phyloP scores from a whole-genome alignment of 2,797 vertebrate genomes.

The Euthynnus affinis region DNA sequence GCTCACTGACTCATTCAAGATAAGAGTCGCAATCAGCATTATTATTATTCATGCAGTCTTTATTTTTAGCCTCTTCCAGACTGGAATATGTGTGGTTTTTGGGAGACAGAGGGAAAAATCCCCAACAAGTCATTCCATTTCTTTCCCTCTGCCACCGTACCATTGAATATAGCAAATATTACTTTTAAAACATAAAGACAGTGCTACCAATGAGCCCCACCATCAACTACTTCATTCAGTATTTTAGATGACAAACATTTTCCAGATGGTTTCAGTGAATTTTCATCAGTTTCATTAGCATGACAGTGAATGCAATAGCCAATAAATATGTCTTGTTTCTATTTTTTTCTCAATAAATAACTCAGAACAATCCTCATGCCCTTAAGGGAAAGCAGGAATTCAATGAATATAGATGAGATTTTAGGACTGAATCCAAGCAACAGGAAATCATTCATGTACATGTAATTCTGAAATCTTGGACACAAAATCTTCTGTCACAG shows the following conservation, averaged over 20 bases:
- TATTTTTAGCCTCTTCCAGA: constrained; percentile 23
- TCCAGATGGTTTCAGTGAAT: constrained; percentile 35
- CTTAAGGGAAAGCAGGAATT: constrained; percentile 56
- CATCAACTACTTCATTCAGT: constrained; percentile 37
- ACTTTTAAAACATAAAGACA: constrained; percentile 12
- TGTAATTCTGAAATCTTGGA: constrained; percentile 57
- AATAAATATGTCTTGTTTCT: constrained; percentile 51
- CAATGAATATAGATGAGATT: constrained; percentile 81
- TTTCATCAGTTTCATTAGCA: no score
- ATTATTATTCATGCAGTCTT: constrained; percentile 31
- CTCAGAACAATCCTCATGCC: constrained; percentile 55
- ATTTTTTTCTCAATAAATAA: constrained; percentile 68
- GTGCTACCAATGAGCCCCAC: background rate
- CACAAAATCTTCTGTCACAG: constrained; percentile 57
- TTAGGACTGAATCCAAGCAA: constrained; percentile 59
- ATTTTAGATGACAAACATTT: constrained; percentile 43
- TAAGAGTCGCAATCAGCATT: constrained; percentile 32
- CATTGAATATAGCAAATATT: constrained; percentile 28
- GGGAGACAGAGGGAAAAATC: background rate
- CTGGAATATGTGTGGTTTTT: background rate
- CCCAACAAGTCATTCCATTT: background rate
- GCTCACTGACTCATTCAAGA: constrained; percentile 38
- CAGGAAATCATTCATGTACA: constrained; percentile 58
- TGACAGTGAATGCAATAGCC: constrained; percentile 34
- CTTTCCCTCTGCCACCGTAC: background rate